These are phyloP conservation scores for Dicycla oo DNA, from an alignment of 2,888 invertebrate genomes.

Conservation along the genomic window DNA sequence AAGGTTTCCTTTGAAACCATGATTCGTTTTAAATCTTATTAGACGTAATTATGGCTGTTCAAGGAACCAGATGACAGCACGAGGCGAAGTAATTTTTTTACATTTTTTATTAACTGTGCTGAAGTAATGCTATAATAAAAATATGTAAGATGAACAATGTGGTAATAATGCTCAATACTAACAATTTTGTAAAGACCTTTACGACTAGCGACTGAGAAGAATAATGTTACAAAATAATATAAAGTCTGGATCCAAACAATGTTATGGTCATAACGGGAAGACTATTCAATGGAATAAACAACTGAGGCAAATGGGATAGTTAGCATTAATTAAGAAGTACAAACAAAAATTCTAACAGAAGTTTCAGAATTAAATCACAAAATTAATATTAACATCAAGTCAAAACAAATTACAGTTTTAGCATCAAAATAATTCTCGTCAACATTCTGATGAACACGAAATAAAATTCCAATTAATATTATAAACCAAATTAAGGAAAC, in stretches of 20 bases:
- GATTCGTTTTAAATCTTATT: constrained; percentile 16
- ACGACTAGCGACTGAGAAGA: background rate
- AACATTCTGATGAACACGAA: background rate
- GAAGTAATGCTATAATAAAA: no score
- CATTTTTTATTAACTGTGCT: no score
- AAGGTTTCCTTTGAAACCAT: constrained; percentile 12
- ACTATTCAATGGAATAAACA: background rate
- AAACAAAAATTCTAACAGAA: no score
- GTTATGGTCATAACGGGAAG: background rate
- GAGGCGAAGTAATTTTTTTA: background rate
- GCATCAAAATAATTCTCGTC: no score
- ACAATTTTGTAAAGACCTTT: no score
- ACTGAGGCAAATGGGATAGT: no score
- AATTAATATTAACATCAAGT: no score
- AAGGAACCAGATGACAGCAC: background rate
- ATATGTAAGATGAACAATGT: background rate
- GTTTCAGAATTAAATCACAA: no score
- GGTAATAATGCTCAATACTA: background rate
- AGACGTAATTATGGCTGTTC: constrained; percentile 1
- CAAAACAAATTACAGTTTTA: no score
- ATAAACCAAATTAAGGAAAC: background rate
- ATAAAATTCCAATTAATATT: constrained; percentile 4
- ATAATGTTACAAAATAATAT: background rate
- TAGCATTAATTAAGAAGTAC: no score
- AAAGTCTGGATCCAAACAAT: background rate